Evolutionary conservation across 1,140 invertebrate genomes (phyloP), one percentile per base, ranked within the genome.

Genomic region (Magallana gigas): DNA sequence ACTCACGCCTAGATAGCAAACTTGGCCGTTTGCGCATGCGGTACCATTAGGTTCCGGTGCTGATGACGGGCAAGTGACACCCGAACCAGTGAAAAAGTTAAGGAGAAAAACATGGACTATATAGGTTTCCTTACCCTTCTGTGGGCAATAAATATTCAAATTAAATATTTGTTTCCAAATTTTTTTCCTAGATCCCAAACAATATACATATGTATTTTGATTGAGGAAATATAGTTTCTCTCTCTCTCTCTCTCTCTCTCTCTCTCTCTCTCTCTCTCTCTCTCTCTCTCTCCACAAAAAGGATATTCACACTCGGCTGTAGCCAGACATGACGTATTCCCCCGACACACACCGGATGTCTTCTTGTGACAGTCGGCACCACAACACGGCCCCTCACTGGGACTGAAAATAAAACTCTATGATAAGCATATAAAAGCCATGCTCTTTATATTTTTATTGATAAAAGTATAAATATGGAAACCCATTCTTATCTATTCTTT

Each of bases 1-100:
- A 96, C 96, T 96, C 95, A 98, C 97, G 90, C 98, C 98, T 97
- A 98, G 98, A 92, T 97, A 98, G 94, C 98, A 99, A 60, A 99
- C 98, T 93, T 98, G 97, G 93, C 98, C 98, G 92, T 98, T 97
- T 94, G 98, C 98, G 95, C 98, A 99, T 88, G 98, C 96, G 14
- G 98, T 99, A 87, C 98, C 98, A 95, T 99, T 99, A 14, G 98
- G 97, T 94, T 98, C 98, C 94, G 98, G 98, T 59, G 97, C 96
- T 64, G 98, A 98, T n/a, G 97, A 96, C 18, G 98, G 98, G 95
- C 98, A 99, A 90, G 96, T 96, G 4, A 98, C 96, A 48, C 96
- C 96, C 5, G 58, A 36, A 11, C 88, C 88, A 88, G 84, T 90
- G 57, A 59, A 0, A 1, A 3, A 0, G 83, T 88, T 87, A 89